A percentile compares a stretch with the other conserved stretches of the same genome.
Conservation (phyloP, 2,113 vertebrate species). For the Scartelaos histophorus region DNA sequence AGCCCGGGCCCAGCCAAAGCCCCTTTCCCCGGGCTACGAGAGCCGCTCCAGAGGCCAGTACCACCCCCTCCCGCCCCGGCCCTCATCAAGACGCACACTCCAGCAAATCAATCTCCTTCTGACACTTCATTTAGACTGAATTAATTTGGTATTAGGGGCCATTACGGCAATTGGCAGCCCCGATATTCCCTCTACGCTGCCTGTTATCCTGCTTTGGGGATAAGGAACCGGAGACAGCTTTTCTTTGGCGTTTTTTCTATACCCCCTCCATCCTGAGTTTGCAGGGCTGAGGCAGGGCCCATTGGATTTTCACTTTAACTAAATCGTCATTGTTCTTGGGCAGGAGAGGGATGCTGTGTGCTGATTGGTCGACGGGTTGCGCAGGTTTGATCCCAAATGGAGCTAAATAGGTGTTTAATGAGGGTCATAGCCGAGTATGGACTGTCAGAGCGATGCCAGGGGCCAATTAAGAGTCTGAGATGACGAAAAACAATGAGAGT, state of each 20-base stretch:
- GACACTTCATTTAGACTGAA: slow-evolving; percentile 96
- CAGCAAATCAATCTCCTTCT: slow-evolving; percentile 92
- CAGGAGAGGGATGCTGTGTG: slow-evolving; percentile 58
- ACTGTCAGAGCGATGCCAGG: slow-evolving; percentile 57
- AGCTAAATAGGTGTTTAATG: slow-evolving; percentile 64
- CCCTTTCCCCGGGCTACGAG: slow-evolving; percentile 78
- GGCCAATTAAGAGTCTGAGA: slow-evolving; percentile 38
- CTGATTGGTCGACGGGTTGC: slow-evolving; percentile 51
- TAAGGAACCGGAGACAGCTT: slow-evolving; percentile 69
- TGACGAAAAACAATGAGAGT: neutral
- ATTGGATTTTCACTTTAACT: slow-evolving; percentile 77
- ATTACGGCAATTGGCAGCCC: slow-evolving; percentile 89
- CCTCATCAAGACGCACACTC: slow-evolving; percentile 85
- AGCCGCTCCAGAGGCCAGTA: slow-evolving; percentile 68
- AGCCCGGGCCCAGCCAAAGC: slow-evolving; percentile 58
- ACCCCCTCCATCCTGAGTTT: slow-evolving; percentile 30
- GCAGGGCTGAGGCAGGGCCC: slow-evolving; percentile 71
- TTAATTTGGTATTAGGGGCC: slow-evolving; percentile 94
- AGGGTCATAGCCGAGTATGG: slow-evolving; percentile 51
- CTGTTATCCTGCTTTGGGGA: slow-evolving; percentile 78
- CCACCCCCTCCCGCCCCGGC: slow-evolving; percentile 52
- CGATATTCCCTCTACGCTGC: slow-evolving; percentile 84
- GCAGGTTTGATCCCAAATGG: slow-evolving; percentile 39
- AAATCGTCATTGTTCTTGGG: slow-evolving; percentile 76
- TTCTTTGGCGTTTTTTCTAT: slow-evolving; percentile 47